phyloP scores from a whole-genome alignment of 2,888 invertebrate species.

The Hypolimnas misippus region DNA sequence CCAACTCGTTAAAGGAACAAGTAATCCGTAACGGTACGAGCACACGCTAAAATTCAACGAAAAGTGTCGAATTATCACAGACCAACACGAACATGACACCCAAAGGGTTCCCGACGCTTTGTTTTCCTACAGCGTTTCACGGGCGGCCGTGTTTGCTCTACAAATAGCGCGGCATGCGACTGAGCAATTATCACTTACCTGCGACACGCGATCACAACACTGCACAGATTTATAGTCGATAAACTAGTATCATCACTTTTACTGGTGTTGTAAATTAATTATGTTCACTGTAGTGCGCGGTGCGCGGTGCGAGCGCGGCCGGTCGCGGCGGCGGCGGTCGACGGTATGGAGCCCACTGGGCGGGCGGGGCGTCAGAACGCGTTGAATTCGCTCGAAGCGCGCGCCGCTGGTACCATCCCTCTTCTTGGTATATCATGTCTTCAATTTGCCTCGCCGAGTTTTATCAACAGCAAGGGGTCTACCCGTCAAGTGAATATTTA shows the following conservation, averaged over 20 bases:
- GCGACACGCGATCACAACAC: conserved; percentile 79
- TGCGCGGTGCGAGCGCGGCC: conserved; percentile 64
- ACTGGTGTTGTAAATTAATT: conserved; percentile 79
- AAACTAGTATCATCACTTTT: conserved; percentile 82
- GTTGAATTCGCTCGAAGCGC: conserved; percentile 51
- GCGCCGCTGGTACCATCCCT: conserved; percentile 63
- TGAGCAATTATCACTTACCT: conserved; percentile 83
- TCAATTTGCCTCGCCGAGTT: conserved; percentile 35
- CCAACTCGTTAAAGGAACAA: conserved; percentile 12
- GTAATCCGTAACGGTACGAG: conserved; percentile 33
- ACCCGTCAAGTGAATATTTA: conserved; percentile 31
- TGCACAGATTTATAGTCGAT: conserved; percentile 81
- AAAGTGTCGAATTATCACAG: conserved; percentile 64
- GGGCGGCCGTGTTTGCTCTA: conserved; percentile 61
- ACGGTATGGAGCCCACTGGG: conserved; percentile 55
- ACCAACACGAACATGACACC: conserved; percentile 58
- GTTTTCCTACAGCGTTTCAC: conserved; percentile 54
- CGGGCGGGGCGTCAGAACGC: conserved; percentile 62
- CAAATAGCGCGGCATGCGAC: conserved; percentile 74
- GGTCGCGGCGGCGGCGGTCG: conserved; percentile 66
- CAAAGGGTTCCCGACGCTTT: conserved; percentile 65
- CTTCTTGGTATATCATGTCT: conserved; percentile 48
- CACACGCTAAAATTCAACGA: conserved; percentile 43
- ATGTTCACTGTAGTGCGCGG: conserved; percentile 67
- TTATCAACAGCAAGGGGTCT: conserved; percentile 32